Conservation (phyloP, 2,113 vertebrate genomes). For the Hirundichthys speculiger region DNA sequence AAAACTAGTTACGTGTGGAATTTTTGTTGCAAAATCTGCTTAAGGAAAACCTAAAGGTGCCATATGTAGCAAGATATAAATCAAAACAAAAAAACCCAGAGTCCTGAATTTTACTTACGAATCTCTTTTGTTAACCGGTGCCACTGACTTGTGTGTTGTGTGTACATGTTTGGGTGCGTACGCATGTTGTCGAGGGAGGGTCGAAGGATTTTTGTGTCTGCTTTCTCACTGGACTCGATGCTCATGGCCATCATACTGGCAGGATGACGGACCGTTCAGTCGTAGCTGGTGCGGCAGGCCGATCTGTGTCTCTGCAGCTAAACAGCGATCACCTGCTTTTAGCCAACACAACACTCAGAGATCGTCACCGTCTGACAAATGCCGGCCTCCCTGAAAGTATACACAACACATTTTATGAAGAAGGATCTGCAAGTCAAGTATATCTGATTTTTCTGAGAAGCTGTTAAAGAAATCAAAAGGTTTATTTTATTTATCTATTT, state of each 20-base stretch:
- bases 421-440: no score
- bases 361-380: constrained; percentile 86
- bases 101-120: constrained; percentile 20
- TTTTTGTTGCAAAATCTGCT: constrained; percentile 33
- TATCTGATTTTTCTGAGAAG: no score
- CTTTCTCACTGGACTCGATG: constrained; percentile 77
- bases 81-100: constrained; percentile 24
- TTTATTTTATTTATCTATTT: no score
- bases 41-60: constrained; percentile 33
- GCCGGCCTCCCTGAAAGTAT: constrained; percentile 68
- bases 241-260: constrained; percentile 82
- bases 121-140: constrained; percentile 31
- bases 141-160: constrained; percentile 47
- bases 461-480: no score
- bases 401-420: background rate
- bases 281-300: constrained; percentile 41
- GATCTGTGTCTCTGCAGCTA: constrained; percentile 16
- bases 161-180: constrained; percentile 31
- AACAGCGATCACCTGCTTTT: constrained; percentile 79
- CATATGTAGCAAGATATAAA: no score
- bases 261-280: constrained; percentile 82
- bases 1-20: constrained; percentile 35
- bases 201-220: constrained; percentile 20
- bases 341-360: constrained; percentile 82
- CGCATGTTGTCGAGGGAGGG: constrained; percentile 2